Base-by-base conservation (phyloP, 2,888 invertebrate genomes). In the Anthophora plumipes region DNA sequence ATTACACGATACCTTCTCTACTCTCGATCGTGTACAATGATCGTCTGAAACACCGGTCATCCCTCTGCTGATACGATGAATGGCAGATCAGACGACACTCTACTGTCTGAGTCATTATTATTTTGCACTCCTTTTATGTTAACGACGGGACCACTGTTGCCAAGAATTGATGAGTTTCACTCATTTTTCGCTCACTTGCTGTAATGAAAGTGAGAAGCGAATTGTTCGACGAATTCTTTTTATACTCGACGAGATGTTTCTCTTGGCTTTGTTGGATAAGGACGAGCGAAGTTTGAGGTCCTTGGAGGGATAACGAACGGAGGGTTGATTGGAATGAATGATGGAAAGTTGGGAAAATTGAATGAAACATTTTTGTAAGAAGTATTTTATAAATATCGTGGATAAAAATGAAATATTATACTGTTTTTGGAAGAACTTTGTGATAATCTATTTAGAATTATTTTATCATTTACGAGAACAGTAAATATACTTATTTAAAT, bases 1-100 rank as follows among this genome's bases (percentile, higher is more conserved):
- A 67, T 66, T 60, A n/a, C 74, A n/a, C 74, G 64, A 77, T 52
- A 57, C n/a, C n/a, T n/a, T n/a, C n/a, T n/a, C n/a, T n/a, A n/a
- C 50, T 71, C 67, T 68, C 59, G 70, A 67, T 74, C 59, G 39
- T 17, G 39, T 11, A 84, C 77, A 59, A 59, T 54, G 67, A 78
- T 82, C 70, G 39, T 55, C 12, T 31, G 43, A 66, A 69, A 54
- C 67, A 37, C 50, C 55, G 66, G 37, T 17, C 50, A 39, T 41
- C 37, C 43, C 12, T 20, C 17, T n/a, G 17, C n/a, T 48, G 39
- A n/a, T 22, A 55, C 14, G n/a, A 46, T n/a, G 52, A 66, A 59
- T n/a, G 6, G 2, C 14, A 31, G 17, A 46, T 55, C 55, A 14
- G 20, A 55, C 54, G 20, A 64, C 20, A 8, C 41, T 31, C 31